Percentiles rank a stretch among this genome's conserved stretches.
Evolutionary conservation across 2,888 invertebrate genomes (phyloP).

Genomic region (Rotaria sp.): DNA sequence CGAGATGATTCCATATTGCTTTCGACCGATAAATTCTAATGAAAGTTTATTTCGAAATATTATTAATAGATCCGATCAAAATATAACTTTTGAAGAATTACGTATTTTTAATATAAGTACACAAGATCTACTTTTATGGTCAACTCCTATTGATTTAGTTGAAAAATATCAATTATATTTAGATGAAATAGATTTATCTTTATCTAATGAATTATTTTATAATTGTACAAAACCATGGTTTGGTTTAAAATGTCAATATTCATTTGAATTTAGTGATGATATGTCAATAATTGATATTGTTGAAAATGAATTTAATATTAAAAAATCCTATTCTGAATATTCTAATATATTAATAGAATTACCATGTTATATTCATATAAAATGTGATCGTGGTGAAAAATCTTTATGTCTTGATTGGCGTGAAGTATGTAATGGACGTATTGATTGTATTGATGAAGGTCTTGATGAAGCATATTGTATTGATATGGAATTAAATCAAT

Average conservation of each 20-base stretch:
- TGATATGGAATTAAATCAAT: neutral
- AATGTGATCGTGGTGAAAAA: neutral
- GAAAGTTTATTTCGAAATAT: neutral
- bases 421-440: neutral
- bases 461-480: neutral
- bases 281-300: neutral
- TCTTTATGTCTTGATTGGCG: neutral
- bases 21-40: neutral
- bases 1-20: neutral
- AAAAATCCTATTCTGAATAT: neutral
- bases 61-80: neutral
- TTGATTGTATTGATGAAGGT: neutral
- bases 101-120: neutral
- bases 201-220: neutral
- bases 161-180: neutral
- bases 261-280: neutral
- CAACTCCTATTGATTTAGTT: neutral
- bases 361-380: neutral
- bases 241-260: neutral
- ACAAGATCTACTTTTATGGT: neutral
- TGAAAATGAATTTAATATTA: neutral
- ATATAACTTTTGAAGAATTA: neutral
- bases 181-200: neutral
- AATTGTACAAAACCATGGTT: neutral
- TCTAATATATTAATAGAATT: neutral